Evolutionary conservation across 2,797 vertebrate genomes (phyloP).

Genomic region (Margarornis squamiger): DNA sequence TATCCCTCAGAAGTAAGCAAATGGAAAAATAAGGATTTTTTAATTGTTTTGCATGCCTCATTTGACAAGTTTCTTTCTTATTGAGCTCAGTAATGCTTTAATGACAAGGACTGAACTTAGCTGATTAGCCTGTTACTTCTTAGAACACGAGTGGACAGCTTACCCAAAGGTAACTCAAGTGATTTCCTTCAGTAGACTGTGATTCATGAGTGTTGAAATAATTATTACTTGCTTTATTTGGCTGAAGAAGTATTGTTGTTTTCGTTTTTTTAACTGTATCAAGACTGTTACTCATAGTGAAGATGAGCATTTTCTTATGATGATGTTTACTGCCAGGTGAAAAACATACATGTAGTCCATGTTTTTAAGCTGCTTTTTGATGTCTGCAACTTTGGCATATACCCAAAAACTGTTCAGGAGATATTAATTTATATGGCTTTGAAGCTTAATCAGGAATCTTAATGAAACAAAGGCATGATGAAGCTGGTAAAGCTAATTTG

Average conservation of each 20-base stretch:
- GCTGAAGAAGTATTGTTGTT: neutral
- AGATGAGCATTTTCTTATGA: neutral
- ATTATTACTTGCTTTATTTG: neutral
- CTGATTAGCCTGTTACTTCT: neutral
- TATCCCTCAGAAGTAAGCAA: neutral
- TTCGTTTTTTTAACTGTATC: neutral
- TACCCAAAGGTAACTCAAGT: neutral
- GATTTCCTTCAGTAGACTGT: neutral
- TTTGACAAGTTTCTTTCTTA: neutral
- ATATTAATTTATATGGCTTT: constrained; percentile 58
- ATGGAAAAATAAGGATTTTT: neutral
- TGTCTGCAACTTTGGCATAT: constrained; percentile 15
- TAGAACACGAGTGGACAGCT: neutral
- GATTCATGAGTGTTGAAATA: neutral
- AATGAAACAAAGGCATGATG: constrained; percentile 67
- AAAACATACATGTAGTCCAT: neutral
- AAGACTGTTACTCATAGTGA: neutral
- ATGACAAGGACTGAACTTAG: neutral
- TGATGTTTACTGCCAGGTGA: neutral
- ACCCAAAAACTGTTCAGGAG: constrained; percentile 47
- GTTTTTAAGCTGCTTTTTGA: constrained; percentile 29
- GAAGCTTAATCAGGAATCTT: constrained; percentile 65
- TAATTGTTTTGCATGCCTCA: neutral
- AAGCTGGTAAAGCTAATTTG: constrained; percentile 73
- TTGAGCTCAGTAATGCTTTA: neutral